Evolutionary conservation across 2,888 invertebrate species (phyloP), one percentile per base, ranked within the genome.

Genomic region (Molanna angustata): DNA sequence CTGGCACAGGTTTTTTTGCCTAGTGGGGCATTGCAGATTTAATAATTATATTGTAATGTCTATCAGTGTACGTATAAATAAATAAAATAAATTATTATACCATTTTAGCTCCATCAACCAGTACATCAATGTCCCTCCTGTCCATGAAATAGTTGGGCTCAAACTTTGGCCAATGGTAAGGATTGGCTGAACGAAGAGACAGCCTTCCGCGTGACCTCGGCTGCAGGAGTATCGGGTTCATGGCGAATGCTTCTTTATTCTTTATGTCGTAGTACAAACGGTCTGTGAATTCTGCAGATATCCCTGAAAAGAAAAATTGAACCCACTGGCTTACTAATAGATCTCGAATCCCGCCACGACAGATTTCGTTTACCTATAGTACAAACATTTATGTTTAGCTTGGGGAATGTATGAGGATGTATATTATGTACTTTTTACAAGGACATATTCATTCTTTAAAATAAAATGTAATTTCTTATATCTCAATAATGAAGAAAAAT

Each of bases 71-170:
- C n/a, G n/a, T n/a, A 13, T 35, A 35, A 35, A 35, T n/a, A 9
- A 35, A 35, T 4, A 35, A 35, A 35, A 35, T 13, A 35, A 6
- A 6, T 35, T 35, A 9, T 9, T 35, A 13, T 67, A 88, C 89
- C 76, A 85, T 73, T 65, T 85, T 81, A 27, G 88, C 79, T 33
- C 89, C 91, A 66, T 88, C 85, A 9, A 88, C 78, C 71, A 92
- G 76, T 3, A 84, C 82, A 16, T 74, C 69, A n/a, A 90, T 64
- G 66, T 95, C 94, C 20, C 82, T 79, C 2, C 80, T 78, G 62
- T 86, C 71, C 48, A 83, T 74, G 66, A 92, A 86, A 69, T 92
- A 95, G 71, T 94, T 93, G 0, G 90, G 84, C 43, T 89, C 79
- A 64, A 95, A 83, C 48, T 80, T 71, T 0, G 95, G 95, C 69